Percentiles rank a stretch among this genome's conserved stretches.
Evolutionary conservation across 2,113 vertebrate species (phyloP).

Genomic region (Syngnathus floridae): DNA sequence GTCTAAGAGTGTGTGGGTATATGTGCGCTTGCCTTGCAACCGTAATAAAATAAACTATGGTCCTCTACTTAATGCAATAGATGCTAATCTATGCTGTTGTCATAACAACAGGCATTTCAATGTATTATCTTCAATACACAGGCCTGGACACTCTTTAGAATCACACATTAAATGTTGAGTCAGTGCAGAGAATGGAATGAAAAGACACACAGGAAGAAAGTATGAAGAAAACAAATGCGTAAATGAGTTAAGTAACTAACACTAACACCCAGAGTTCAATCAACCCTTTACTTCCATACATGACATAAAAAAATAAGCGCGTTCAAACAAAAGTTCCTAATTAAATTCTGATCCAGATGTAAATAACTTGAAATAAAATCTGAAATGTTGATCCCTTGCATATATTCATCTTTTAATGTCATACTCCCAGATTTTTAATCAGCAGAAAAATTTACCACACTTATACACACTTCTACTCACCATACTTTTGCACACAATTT

Average conservation of each 20-base stretch:
- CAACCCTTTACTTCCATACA: too few species aligned
- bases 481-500: not conserved
- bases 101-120: too few species aligned
- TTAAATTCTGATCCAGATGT: not conserved
- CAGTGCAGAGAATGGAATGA: not conserved
- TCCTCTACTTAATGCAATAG: too few species aligned
- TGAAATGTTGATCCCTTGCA: not conserved
- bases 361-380: not conserved
- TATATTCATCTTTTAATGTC: not conserved
- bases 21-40: not conserved
- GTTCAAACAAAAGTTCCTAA: too few species aligned
- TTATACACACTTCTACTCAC: too few species aligned
- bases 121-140: not conserved
- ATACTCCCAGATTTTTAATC: not conserved
- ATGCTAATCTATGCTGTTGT: too few species aligned
- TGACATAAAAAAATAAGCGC: too few species aligned
- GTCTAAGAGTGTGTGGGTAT: slow-evolving; percentile 22
- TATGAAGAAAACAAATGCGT: too few species aligned
- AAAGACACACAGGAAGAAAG: too few species aligned
- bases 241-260: too few species aligned
- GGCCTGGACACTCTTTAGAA: not conserved
- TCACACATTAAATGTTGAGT: not conserved
- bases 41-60: too few species aligned
- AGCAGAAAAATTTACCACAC: not conserved
- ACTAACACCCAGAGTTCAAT: too few species aligned